Evolutionary conservation across 2,113 vertebrate genomes (phyloP).

Genomic region (Cynocephalus volans): DNA sequence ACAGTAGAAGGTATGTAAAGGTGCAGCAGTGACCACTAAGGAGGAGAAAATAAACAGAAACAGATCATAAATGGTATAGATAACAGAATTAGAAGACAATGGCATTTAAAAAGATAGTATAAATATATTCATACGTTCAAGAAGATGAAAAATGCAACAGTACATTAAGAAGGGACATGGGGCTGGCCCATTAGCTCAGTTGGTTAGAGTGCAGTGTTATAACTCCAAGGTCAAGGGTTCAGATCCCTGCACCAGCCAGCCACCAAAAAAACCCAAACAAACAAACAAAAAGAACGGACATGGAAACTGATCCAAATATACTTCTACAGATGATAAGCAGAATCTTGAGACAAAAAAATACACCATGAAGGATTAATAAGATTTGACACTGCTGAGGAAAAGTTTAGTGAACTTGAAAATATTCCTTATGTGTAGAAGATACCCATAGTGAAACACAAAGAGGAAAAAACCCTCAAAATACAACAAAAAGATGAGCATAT

Average conservation of each 20-base stretch:
- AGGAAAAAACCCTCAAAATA: neutral
- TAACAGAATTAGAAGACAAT: neutral
- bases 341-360: constrained; percentile 37
- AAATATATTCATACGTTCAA: neutral
- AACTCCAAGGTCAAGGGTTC: too few species aligned
- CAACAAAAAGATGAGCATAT: neutral
- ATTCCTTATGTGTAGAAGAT: neutral
- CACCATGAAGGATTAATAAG: neutral
- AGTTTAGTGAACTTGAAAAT: constrained; percentile 10
- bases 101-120: neutral
- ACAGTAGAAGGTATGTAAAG: neutral
- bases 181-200: too few species aligned
- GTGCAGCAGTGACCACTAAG: neutral
- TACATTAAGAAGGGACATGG: neutral
- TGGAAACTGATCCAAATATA: neutral
- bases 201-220: too few species aligned
- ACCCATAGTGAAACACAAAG: neutral
- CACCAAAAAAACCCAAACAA: too few species aligned
- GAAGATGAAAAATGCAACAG: neutral
- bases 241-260: too few species aligned
- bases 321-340: neutral
- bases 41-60: constrained; percentile 24
- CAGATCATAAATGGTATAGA: neutral
- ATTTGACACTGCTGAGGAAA: neutral
- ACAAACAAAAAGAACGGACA: neutral